Evolutionary conservation across 2,797 vertebrate genomes (phyloP).

Genomic region (Astyanax mexicanus): DNA sequence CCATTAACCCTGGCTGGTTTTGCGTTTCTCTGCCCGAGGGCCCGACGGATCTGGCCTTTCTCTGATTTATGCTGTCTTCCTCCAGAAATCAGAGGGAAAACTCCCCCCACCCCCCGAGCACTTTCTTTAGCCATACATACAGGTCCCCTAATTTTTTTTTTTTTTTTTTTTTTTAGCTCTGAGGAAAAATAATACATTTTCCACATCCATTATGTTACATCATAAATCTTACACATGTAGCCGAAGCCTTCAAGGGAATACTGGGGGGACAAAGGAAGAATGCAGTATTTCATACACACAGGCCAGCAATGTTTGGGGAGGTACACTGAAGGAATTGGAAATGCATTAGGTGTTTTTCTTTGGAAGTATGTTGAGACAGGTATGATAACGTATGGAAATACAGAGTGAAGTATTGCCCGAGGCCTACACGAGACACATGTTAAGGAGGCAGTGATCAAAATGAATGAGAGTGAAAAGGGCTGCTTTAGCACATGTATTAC

Average conservation of each 20-base stretch:
- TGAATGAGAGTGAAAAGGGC: constrained; percentile 22
- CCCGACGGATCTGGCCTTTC: constrained; percentile 67
- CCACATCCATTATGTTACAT: constrained; percentile 70
- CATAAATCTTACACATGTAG: constrained; percentile 67
- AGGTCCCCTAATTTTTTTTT: constrained; percentile 57
- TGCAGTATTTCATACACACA: constrained; percentile 43
- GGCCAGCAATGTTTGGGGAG: constrained; percentile 40
- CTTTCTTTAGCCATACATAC: constrained; percentile 57
- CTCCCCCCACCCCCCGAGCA: constrained; percentile 5
- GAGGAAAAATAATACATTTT: constrained; percentile 60
- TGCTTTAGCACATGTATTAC: too few relatives aligned
- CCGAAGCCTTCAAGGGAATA: constrained; percentile 57
- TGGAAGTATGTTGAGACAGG: constrained; percentile 39
- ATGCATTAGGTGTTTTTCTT: constrained; percentile 43
- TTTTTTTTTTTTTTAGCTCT: constrained; percentile 57
- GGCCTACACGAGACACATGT: constrained; percentile 22
- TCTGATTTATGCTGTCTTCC: constrained; percentile 77
- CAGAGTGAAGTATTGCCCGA: constrained; percentile 20
- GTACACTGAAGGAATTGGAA: constrained; percentile 45
- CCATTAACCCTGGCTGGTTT: constrained; percentile 77
- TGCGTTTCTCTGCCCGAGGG: constrained; percentile 70
- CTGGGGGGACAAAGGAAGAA: constrained; percentile 69
- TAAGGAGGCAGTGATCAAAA: constrained; percentile 13
- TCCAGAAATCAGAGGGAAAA: constrained; percentile 62
- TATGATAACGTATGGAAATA: constrained; percentile 42